Evolutionary conservation across 2,113 vertebrate species (phyloP), one percentile per base, ranked within the genome.

Genomic region (Rutilus rutilus): DNA sequence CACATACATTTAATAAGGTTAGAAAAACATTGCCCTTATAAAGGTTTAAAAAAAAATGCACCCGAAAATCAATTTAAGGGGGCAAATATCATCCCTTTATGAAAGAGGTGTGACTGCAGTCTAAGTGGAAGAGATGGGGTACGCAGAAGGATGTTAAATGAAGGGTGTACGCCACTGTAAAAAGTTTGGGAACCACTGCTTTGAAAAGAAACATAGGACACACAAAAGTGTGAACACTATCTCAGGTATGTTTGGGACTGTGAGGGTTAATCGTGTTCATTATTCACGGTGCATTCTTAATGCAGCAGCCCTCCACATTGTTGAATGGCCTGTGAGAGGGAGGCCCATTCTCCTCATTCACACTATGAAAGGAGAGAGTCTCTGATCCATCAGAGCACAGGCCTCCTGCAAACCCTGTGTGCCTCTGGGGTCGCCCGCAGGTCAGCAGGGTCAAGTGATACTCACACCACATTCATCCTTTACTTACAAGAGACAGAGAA

Each of bases 381-480:
- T 84, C 39, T 50, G 87, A 82, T 33, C 82, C 88, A n/a, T 83
- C 74, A 83, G 54, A 90, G 50, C 83, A 80, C 84, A 85, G 83
- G 84, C 86, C 88, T 80, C 64, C 81, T 64, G 80, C 76, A 76
- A 67, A 78, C 77, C 90, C 89, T 82, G 91, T 77, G 89, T 89
- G 87, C 87, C 42, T 82, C 39, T 15, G 82, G 90, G 94, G 93
- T 95, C 92, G 90, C 9, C 21, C 50, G 4, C 30, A 90, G 92
- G 93, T 85, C 90, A 90, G 69, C 57, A 45, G 87, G 93, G 92
- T 95, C 93, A 93, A 95, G 93, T 93, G 92, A 92, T 93, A 93
- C 93, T 94, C 91, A 82, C 80, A 71, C 86, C 80, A 83, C 88
- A 90, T 93, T 94, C 92, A 92, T 89, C 83, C 85, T 85, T 91